A percentile compares a stretch with the other conserved stretches of the same genome.
Conservation (phyloP, 2,888 invertebrate genomes). For the Pandemis corylana region DNA sequence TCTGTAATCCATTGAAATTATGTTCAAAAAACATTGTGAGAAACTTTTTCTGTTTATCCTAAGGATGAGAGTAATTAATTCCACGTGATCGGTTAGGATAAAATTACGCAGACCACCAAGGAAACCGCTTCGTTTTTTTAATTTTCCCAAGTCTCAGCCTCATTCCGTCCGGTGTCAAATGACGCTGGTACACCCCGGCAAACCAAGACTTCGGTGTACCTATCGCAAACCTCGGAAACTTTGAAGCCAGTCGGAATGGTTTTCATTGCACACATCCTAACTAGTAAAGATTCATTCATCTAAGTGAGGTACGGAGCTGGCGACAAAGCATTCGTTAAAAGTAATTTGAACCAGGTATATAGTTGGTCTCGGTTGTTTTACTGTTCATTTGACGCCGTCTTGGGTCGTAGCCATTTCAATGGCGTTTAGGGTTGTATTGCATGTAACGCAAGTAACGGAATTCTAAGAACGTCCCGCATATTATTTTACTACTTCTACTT, state of each 20-base stretch:
- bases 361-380: slow-evolving; percentile 33
- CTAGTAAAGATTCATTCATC: slow-evolving; percentile 1
- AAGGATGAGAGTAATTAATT: slow-evolving; percentile 71
- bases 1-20: slow-evolving; percentile 34
- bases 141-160: slow-evolving; percentile 20
- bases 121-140: slow-evolving; percentile 37
- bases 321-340: slow-evolving; percentile 28
- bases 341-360: slow-evolving; percentile 25
- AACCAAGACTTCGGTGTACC: background rate
- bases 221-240: background rate
- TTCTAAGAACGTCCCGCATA: slow-evolving; percentile 21
- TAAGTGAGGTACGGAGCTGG: background rate
- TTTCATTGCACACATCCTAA: background rate
- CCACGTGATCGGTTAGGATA: slow-evolving; percentile 62
- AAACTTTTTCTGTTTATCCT: slow-evolving; percentile 44
- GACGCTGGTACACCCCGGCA: background rate
- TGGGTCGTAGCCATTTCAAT: slow-evolving; percentile 23
- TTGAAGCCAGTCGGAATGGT: background rate
- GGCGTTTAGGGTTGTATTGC: slow-evolving; percentile 27
- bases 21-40: slow-evolving; percentile 13
- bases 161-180: slow-evolving; percentile 29
- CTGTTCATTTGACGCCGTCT: slow-evolving; percentile 39
- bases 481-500: background rate
- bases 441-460: slow-evolving; percentile 14
- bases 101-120: slow-evolving; percentile 67